These are phyloP conservation scores for Alosa alosa DNA, from an alignment of 2,113 vertebrate species.

Conservation along the genomic window DNA sequence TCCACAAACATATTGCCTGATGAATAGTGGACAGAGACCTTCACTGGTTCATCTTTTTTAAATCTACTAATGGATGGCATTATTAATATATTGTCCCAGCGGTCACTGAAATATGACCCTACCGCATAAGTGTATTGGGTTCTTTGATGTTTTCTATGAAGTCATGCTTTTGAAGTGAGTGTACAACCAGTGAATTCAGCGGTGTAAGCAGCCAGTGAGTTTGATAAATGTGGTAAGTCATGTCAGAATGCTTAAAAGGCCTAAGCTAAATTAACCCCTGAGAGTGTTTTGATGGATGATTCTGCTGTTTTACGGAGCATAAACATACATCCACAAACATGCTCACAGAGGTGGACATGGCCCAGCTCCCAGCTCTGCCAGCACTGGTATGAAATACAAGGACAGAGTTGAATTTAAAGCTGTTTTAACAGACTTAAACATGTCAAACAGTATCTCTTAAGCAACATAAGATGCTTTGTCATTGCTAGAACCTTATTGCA, in stretches of 20 bases:
- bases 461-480: neutral
- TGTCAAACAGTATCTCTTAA: neutral
- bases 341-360: neutral
- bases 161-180: neutral
- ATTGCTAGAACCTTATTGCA: neutral
- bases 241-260: conserved; percentile 44
- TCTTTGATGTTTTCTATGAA: conserved; percentile 22
- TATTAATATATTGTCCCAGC: neutral
- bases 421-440: neutral
- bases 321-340: conserved; percentile 42
- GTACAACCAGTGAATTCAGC: neutral
- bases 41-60: conserved; percentile 7
- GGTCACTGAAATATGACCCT: conserved; percentile 6
- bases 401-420: neutral
- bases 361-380: neutral
- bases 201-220: neutral
- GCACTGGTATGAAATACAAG: neutral
- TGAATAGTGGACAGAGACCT: conserved; percentile 1
- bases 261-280: conserved; percentile 47
- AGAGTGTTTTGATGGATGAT: conserved; percentile 41
- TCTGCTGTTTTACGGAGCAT: conserved; percentile 33
- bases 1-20: neutral
- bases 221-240: conserved; percentile 40
- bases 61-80: neutral
- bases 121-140: neutral